A percentile compares a stretch with the other conserved stretches of the same genome.
phyloP scores from a whole-genome alignment of 1,140 invertebrate genomes.

The Papilio xuthus region DNA sequence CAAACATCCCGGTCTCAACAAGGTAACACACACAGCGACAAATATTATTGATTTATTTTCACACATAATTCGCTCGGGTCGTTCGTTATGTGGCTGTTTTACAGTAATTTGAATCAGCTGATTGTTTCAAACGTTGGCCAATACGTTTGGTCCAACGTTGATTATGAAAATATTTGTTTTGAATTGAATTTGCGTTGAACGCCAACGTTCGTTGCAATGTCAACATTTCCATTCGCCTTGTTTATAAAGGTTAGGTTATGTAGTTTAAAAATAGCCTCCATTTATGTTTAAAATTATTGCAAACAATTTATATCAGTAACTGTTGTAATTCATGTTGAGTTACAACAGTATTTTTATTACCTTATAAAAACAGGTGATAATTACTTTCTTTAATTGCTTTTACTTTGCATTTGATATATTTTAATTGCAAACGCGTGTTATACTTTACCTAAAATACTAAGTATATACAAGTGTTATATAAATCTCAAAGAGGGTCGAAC shows the following conservation, averaged over 20 bases:
- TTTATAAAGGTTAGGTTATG: neutral
- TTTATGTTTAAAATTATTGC: neutral
- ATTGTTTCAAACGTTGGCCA: slow-evolving; percentile 28
- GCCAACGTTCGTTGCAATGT: slow-evolving; percentile 41
- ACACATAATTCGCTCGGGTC: slow-evolving; percentile 59
- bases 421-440: neutral
- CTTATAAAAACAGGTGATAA: neutral
- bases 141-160: slow-evolving; percentile 38
- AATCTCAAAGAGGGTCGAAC: neutral
- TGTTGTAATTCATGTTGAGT: neutral
- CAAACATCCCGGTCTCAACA: slow-evolving; percentile 88
- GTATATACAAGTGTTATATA: neutral
- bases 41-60: slow-evolving; percentile 38
- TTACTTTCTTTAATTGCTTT: slow-evolving; percentile 4
- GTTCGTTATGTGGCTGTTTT: slow-evolving; percentile 46
- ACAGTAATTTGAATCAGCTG: slow-evolving; percentile 36
- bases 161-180: slow-evolving; percentile 54
- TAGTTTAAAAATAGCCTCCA: neutral
- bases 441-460: neutral
- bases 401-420: neutral
- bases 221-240: slow-evolving; percentile 45
- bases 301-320: slow-evolving; percentile 2
- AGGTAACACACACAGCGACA: slow-evolving; percentile 80
- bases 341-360: slow-evolving; percentile 1
- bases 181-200: slow-evolving; percentile 22